These are phyloP conservation scores for Bubo bubo DNA, from an alignment of 2,113 vertebrate genomes.

Conservation along the genomic window DNA sequence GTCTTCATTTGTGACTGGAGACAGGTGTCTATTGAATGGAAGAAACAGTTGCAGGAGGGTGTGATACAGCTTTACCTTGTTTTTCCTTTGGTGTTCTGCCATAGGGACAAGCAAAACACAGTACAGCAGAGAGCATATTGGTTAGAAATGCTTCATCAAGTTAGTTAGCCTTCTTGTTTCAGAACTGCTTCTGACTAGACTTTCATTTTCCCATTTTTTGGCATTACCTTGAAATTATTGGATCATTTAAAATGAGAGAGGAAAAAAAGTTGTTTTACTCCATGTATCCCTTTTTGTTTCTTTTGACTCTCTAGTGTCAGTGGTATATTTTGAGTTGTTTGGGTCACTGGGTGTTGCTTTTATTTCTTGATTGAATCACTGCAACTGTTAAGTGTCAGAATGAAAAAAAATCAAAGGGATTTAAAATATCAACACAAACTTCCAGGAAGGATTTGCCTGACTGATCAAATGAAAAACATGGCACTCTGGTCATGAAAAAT, in stretches of 20 bases:
- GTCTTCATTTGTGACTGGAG: neutral
- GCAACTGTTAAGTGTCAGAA: constrained; percentile 9
- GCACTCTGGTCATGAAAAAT: constrained; percentile 8
- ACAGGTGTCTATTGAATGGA: neutral
- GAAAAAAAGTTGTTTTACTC: neutral
- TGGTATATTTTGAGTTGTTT: constrained; percentile 24
- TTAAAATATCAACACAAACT: constrained; percentile 41
- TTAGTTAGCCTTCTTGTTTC: neutral
- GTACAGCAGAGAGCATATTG: neutral
- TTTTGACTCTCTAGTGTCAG: neutral
- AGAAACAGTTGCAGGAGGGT: neutral
- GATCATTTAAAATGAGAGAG: neutral
- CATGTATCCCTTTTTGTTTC: neutral
- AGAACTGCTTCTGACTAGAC: neutral
- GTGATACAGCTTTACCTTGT: neutral
- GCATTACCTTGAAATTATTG: neutral
- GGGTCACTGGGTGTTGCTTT: constrained; percentile 3
- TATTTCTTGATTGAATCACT: neutral
- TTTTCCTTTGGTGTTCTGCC: neutral
- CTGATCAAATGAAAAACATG: constrained; percentile 39
- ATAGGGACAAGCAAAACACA: neutral
- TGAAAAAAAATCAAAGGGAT: constrained; percentile 38
- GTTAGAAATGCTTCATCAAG: neutral
- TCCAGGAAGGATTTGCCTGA: constrained; percentile 38
- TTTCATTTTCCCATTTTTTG: neutral